phyloP scores from a whole-genome alignment of 2,113 vertebrate genomes.

The Anarhynchus alexandrinus region DNA sequence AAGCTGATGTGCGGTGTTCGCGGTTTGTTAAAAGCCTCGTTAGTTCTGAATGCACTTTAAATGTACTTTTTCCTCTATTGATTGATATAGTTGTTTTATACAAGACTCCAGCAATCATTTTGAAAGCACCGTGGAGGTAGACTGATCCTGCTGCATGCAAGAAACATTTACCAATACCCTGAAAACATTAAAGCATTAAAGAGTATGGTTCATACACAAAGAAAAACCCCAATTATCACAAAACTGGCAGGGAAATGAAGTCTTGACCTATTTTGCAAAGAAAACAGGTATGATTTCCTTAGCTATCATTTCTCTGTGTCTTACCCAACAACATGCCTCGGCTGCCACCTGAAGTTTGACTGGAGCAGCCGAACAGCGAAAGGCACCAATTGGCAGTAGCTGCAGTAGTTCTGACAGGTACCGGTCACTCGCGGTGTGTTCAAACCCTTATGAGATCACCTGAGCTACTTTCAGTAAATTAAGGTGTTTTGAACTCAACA shows the following conservation, averaged over 20 bases:
- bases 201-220: not conserved
- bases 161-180: too few species aligned
- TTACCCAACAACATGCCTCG: not conserved
- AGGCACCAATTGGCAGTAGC: not conserved
- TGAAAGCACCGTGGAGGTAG: not conserved
- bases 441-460: not conserved
- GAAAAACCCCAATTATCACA: not conserved
- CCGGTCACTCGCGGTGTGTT: not conserved
- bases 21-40: not conserved
- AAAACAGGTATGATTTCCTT: not conserved
- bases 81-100: not conserved
- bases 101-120: not conserved
- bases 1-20: not conserved
- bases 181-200: not conserved
- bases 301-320: not conserved
- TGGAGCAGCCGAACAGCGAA: not conserved
- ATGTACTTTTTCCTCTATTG: not conserved
- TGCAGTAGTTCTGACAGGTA: not conserved
- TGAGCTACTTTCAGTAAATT: not conserved
- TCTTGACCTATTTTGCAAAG: not conserved
- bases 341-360: not conserved
- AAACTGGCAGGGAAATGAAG: not conserved
- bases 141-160: not conserved
- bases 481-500: not conserved
- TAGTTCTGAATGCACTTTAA: not conserved